Evolutionary conservation across 2,888 invertebrate species (phyloP).

Genomic region (Rhamphomyia laevipes): DNA sequence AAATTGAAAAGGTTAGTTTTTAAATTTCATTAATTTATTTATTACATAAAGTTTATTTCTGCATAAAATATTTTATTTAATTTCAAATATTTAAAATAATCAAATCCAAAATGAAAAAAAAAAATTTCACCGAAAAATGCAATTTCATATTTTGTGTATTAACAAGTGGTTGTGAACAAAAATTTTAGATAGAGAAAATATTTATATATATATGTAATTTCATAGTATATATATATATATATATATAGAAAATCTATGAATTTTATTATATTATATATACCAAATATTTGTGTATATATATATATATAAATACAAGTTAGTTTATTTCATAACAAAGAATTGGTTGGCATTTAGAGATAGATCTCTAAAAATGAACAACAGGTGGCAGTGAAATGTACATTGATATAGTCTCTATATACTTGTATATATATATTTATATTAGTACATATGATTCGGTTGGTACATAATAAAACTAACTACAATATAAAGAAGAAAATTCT

Average conservation of each 20-base stretch:
- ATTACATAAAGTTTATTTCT: too few species aligned
- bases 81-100: too few species aligned
- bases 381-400: not conserved
- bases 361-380: slow-evolving; percentile 1
- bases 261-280: too few species aligned
- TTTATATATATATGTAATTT: not conserved
- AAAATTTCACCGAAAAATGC: too few species aligned
- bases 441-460: not conserved
- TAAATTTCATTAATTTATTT: too few species aligned
- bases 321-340: not conserved
- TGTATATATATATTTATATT: not conserved
- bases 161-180: slow-evolving; percentile 9
- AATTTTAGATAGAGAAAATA: slow-evolving; percentile 8
- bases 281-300: too few species aligned
- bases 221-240: too few species aligned
- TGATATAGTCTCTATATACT: not conserved
- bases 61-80: too few species aligned
- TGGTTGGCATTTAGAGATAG: not conserved
- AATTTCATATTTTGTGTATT: not conserved
- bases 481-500: not conserved
- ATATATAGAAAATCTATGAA: not conserved
- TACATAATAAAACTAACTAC: not conserved
- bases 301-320: not conserved
- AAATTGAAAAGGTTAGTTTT: too few species aligned
- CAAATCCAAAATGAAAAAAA: too few species aligned